A percentile compares a stretch with the other conserved stretches of the same genome.
Conservation (phyloP, 2,888 invertebrate species). For the Geotrupes spiniger region DNA sequence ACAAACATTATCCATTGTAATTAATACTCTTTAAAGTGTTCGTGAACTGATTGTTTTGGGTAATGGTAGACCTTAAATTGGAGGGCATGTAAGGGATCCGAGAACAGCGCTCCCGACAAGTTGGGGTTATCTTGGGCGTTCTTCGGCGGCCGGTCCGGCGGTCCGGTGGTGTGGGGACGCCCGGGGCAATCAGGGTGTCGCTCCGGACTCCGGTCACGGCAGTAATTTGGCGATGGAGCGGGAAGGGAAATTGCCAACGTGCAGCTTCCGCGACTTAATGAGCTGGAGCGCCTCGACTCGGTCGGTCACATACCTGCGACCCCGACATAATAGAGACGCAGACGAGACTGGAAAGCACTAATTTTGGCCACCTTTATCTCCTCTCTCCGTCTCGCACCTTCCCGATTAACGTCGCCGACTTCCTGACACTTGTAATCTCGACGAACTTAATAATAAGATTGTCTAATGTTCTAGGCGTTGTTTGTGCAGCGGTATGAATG, state of each 20-base stretch:
- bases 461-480: no score
- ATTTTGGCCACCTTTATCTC: constrained; percentile 17
- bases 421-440: neutral
- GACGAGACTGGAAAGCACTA: constrained; percentile 32
- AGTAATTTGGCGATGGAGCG: constrained; percentile 48
- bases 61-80: constrained; percentile 8
- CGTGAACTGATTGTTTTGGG: neutral
- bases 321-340: constrained; percentile 32
- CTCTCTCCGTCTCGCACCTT: neutral
- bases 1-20: no score
- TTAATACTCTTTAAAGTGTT: no score
- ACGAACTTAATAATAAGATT: no score
- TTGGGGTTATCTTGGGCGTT: constrained; percentile 11
- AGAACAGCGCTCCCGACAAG: constrained; percentile 6
- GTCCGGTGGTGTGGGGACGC: constrained; percentile 15
- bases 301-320: constrained; percentile 21
- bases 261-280: constrained; percentile 53
- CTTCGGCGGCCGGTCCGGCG: constrained; percentile 11
- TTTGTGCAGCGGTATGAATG: no score
- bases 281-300: constrained; percentile 28
- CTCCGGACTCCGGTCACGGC: constrained; percentile 47
- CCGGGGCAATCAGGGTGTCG: constrained; percentile 22
- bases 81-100: constrained; percentile 9
- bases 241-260: constrained; percentile 52
- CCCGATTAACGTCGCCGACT: neutral